Base-by-base conservation (phyloP, 2,113 vertebrate species). In the Pelusios castaneus region DNA sequence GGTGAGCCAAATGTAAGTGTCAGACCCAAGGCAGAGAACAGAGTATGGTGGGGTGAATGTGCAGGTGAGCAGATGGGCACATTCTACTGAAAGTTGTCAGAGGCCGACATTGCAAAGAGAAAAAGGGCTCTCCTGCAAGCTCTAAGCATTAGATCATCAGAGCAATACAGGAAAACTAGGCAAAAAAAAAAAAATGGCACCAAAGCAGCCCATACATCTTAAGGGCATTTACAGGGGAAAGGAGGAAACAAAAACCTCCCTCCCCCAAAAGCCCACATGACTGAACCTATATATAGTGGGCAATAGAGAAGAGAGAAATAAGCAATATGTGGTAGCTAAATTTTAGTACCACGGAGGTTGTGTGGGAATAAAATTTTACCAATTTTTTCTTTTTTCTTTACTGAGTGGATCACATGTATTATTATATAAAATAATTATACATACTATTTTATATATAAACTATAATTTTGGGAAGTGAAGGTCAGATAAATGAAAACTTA, bases 311-410 rank as follows among this genome's bases (percentile, higher is more conserved):
- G 19, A 80, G 24, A 80, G 43, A 95, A 91, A 14, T 31, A 31
- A 80, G 10, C 52, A 80, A 29, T 1, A 60, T 2, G 27, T 4
- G 24, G 49, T 38, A 77, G 82, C 78, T 90, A 81, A 47, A 81
- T 85, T 85, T 77, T 56, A 83, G 34, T 56, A 49, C 14, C 4
- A 58, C 1, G 38, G 51, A 9, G 3, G 31, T 41, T 83, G 22
- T 79, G 87, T 34, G 6, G 29, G 17, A 92, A 93, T 83, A 49
- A 13, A 81, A 63, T 82, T 91, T 85, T 70, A 87, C 52, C 55
- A 94, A 75, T 2, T 89, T 91, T 94, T 91, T 25, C 51, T 67
- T 14, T 24, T 91, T 70, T 92, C 52, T 87, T 94, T 85, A 79
- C 21, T 70, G 2, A 90, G 5, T 58, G 27, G 91, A 90, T 34